phyloP scores from a whole-genome alignment of 1,140 invertebrate genomes.

The Conus ventricosus region DNA sequence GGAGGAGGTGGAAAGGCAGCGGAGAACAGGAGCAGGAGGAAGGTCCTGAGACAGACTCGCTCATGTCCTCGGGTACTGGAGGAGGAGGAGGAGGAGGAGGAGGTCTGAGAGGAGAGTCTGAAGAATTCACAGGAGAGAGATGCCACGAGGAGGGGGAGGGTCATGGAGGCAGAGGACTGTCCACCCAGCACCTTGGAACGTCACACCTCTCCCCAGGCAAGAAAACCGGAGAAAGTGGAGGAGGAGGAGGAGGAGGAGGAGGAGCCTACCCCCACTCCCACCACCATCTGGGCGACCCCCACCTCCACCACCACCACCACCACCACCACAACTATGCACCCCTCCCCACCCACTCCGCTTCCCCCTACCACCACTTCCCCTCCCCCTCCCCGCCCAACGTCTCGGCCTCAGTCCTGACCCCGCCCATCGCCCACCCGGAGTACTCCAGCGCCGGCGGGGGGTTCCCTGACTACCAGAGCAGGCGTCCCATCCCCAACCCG shows the following conservation, averaged over 20 bases:
- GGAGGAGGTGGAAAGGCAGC: neutral
- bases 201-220: neutral
- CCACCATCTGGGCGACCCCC: too few relatives aligned
- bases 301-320: too few relatives aligned
- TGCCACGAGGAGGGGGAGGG: neutral
- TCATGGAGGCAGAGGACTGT: neutral
- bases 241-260: slow-evolving; percentile 14
- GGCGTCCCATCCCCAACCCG: neutral
- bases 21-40: neutral
- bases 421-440: neutral
- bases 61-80: slow-evolving; percentile 34
- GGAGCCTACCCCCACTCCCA: neutral
- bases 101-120: neutral
- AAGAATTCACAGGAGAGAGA: neutral
- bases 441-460: neutral
- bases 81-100: slow-evolving; percentile 3
- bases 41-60: slow-evolving; percentile 39
- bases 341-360: neutral
- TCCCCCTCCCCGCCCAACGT: slow-evolving; percentile 47
- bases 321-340: neutral
- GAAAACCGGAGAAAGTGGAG: neutral
- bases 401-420: neutral
- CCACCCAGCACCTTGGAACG: slow-evolving; percentile 10
- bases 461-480: neutral
- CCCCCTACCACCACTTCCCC: neutral